Evolutionary conservation across 2,797 vertebrate species (phyloP).

Genomic region (Lithobates pipiens): DNA sequence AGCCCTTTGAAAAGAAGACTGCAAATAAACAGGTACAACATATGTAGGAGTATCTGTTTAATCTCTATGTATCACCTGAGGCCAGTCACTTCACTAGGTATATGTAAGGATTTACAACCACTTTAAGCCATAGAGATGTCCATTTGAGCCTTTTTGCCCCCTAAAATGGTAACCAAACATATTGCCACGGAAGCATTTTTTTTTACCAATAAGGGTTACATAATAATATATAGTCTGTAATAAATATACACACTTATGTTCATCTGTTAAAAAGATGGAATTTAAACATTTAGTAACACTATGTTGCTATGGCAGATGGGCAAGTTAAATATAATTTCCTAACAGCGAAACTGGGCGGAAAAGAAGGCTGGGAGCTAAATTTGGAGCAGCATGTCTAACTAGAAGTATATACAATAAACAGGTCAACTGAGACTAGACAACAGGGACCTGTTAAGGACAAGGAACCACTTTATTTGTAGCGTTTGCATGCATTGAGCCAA

Average conservation of each 20-base stretch:
- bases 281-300: not conserved
- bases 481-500: not conserved
- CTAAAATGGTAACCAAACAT: not conserved
- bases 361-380: not conserved
- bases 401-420: not conserved
- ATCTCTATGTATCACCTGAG: too few relatives aligned
- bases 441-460: not conserved
- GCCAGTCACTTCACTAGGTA: too few relatives aligned
- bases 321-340: not conserved
- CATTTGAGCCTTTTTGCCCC: not conserved
- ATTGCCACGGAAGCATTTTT: not conserved
- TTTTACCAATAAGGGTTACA: not conserved
- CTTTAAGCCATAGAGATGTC: too few relatives aligned
- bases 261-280: constrained; percentile 11
- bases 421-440: not conserved
- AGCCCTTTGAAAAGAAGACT: too few relatives aligned
- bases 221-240: not conserved
- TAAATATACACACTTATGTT: not conserved
- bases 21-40: too few relatives aligned
- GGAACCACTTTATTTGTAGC: not conserved
- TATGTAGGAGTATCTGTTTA: too few relatives aligned
- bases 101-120: too few relatives aligned
- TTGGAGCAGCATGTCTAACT: not conserved
- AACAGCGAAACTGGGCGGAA: not conserved
- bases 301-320: constrained; percentile 21